Evolutionary conservation across 2,888 invertebrate species (phyloP).

Genomic region (Tenthredo amoena): DNA sequence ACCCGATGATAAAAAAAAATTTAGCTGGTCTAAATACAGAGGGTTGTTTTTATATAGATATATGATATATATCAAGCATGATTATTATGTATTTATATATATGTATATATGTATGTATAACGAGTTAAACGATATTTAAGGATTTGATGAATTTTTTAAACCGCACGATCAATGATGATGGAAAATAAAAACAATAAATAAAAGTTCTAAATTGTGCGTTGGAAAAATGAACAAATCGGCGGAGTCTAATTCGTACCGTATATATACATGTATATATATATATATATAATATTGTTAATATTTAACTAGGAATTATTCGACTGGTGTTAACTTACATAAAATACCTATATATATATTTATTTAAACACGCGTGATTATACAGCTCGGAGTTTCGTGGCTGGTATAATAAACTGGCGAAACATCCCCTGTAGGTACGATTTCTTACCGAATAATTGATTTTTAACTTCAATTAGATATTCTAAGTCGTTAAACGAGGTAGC

Average conservation of each 20-base stretch:
- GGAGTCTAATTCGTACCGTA: neutral
- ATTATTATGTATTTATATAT: no score
- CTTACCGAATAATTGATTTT: neutral
- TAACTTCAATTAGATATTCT: neutral
- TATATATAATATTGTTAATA: neutral
- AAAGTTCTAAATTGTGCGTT: neutral
- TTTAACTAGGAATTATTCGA: neutral
- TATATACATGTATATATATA: neutral
- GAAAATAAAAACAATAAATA: neutral
- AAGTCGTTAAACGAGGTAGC: neutral
- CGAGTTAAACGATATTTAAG: neutral
- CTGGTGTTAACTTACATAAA: neutral
- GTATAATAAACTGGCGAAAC: constrained; percentile 3
- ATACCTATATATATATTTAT: neutral
- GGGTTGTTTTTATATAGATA: constrained; percentile 59
- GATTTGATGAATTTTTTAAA: neutral
- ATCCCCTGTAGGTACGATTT: constrained; percentile 4
- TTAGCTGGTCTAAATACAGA: constrained; percentile 74
- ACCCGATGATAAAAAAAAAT: constrained; percentile 58
- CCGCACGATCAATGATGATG: neutral
- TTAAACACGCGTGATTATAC: constrained; percentile 7
- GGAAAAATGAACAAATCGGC: neutral
- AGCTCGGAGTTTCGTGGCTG: constrained; percentile 4
- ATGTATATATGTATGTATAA: neutral
- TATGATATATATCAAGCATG: constrained; percentile 28